Base-by-base conservation (phyloP, 2,888 invertebrate genomes). In the Criorhina ranunculi region DNA sequence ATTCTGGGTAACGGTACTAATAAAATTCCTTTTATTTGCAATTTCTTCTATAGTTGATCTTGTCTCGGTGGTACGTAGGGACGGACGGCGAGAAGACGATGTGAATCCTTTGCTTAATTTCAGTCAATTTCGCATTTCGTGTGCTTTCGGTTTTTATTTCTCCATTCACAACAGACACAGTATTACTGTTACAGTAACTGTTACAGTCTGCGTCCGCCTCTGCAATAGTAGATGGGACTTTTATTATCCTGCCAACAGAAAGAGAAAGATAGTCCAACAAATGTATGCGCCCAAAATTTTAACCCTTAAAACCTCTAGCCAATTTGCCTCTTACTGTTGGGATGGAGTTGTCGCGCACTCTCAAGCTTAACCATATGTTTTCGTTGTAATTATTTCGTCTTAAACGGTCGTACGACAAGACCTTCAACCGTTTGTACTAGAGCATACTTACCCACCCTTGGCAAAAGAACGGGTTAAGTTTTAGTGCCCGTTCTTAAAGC, bases 71-170 rank as follows among this genome's bases (percentile, higher is more conserved):
- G 11, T 5, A 37, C 33, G 6, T 19, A 29, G 33, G 46, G 24
- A 51, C 4, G 24, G 24, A 3, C 4, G 24, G 24, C 53, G 12
- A 70, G n/a, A 37, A 55, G 46, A 53, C 40, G 49, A 69, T 53
- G 40, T 17, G 55, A 72, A 83, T 83, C 72, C 60, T 57, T 62
- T 49, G 66, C 66, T 33, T 51, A 51, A 70, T 76, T 76, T 67
- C 55, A 73, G 78, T 83, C 72, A 83, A 83, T 83, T 83, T 78
- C 72, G 64, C 77, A 77, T 35, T 60, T 77, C 51, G 69, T 76
- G 59, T n/a, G n/a, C n/a, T n/a, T n/a, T n/a, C n/a, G n/a, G n/a
- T 78, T 62, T 78, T 78, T 73, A 78, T 67, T 67, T 78, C 82
- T 55, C 73, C 53, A 78, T 83, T 73, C 35, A 37, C 40, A 12